phyloP scores from a whole-genome alignment of 2,113 vertebrate species.

The Panurus biarmicus region DNA sequence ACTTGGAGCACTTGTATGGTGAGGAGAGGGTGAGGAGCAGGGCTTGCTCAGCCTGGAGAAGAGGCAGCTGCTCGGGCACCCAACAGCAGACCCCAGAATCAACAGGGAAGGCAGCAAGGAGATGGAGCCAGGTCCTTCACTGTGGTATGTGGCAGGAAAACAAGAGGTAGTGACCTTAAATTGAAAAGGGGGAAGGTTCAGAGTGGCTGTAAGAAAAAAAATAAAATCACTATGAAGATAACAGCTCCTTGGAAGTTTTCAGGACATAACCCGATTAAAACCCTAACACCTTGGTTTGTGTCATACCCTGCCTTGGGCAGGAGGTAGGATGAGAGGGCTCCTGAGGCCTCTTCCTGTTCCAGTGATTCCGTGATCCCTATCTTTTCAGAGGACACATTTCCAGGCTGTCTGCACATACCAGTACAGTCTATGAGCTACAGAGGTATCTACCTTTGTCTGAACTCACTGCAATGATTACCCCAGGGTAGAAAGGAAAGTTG shows the following conservation, averaged over 20 bases:
- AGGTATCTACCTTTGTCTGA: background rate
- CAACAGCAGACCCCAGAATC: background rate
- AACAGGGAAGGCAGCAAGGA: background rate
- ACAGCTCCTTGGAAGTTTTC: background rate
- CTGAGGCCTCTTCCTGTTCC: rapidly evolving
- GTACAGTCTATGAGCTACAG: background rate
- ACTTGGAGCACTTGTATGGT: background rate
- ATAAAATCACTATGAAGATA: background rate
- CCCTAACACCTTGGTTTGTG: background rate
- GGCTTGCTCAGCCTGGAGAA: background rate
- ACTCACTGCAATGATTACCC: background rate
- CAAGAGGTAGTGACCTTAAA: background rate
- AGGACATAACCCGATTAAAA: background rate
- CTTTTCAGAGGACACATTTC: background rate
- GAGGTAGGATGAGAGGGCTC: background rate
- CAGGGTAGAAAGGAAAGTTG: background rate
- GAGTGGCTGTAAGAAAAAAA: background rate
- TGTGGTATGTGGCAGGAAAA: background rate
- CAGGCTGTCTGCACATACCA: background rate
- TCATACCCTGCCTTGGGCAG: background rate
- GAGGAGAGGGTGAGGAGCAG: background rate
- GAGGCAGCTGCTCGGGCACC: background rate
- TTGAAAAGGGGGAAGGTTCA: background rate
- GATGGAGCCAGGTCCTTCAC: background rate
- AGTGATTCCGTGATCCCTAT: background rate